A percentile compares a stretch with the other conserved stretches of the same genome.
These are phyloP conservation scores for Zosterops pallidus DNA, from an alignment of 2,113 vertebrate species.

Conservation along the genomic window DNA sequence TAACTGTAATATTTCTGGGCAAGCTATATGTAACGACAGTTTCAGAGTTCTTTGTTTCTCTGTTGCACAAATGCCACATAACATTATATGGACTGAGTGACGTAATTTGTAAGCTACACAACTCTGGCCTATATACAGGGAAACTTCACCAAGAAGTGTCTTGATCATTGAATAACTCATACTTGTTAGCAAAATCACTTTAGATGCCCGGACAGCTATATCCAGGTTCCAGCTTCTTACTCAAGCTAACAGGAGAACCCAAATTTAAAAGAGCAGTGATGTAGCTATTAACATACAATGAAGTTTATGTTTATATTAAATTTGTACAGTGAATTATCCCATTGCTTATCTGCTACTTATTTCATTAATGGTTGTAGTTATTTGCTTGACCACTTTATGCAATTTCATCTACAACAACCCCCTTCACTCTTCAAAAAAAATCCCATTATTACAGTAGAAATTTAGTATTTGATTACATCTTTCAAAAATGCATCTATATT, in stretches of 20 bases:
- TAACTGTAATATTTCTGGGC: neutral
- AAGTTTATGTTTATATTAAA: neutral
- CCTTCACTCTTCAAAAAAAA: neutral
- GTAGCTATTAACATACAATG: neutral
- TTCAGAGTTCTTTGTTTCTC: neutral
- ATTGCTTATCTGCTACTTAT: neutral
- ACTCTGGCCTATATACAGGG: neutral
- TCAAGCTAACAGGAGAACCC: neutral
- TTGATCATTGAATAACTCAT: neutral
- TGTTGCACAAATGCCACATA: neutral
- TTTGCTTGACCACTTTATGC: neutral
- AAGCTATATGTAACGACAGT: neutral
- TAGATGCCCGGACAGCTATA: neutral
- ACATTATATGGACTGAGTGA: accelerated
- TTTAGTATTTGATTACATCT: neutral
- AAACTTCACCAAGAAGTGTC: neutral
- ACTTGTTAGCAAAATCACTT: neutral
- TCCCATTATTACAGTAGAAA: neutral
- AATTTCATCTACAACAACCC: neutral
- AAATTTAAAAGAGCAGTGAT: neutral
- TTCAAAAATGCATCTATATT: neutral
- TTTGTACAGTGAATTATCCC: neutral
- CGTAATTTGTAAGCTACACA: neutral
- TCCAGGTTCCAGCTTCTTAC: neutral
- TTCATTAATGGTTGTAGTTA: neutral